Evolutionary conservation across 2,113 vertebrate species (phyloP).

Genomic region (Tapirus terrestris): DNA sequence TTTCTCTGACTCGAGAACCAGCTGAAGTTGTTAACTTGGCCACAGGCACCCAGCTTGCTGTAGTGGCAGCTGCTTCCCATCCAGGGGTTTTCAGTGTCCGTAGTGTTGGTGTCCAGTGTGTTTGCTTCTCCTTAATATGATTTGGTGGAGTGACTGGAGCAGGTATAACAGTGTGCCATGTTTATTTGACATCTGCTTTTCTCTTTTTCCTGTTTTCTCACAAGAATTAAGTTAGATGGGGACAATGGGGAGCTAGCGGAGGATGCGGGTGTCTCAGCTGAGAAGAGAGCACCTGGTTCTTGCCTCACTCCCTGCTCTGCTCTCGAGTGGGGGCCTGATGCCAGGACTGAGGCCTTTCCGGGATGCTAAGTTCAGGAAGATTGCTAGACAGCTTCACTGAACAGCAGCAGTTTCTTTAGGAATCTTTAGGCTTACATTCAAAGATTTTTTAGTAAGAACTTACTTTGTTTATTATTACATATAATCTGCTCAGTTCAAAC

Average conservation of each 20-base stretch:
- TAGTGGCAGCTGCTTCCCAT: rapidly evolving
- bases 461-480: background rate
- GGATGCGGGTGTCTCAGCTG: background rate
- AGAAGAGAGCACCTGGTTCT: background rate
- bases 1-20: background rate
- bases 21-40: rapidly evolving
- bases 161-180: rapidly evolving
- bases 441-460: background rate
- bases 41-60: background rate
- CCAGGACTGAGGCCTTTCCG: rapidly evolving
- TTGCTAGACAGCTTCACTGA: background rate
- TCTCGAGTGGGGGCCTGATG: rapidly evolving
- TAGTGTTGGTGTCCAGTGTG: rapidly evolving
- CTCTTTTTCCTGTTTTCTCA: background rate
- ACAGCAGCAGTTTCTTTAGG: background rate
- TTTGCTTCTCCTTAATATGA: background rate
- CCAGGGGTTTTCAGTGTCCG: rapidly evolving
- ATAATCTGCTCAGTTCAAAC: background rate
- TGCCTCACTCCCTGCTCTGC: rapidly evolving
- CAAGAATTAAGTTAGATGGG: background rate
- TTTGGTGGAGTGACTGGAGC: background rate
- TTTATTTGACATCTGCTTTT: background rate
- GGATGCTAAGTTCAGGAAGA: background rate
- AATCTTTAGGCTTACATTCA: background rate
- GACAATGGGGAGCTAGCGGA: background rate